Evolutionary conservation across 2,113 vertebrate species (phyloP).

Genomic region (Beaufortia kweichowensis): DNA sequence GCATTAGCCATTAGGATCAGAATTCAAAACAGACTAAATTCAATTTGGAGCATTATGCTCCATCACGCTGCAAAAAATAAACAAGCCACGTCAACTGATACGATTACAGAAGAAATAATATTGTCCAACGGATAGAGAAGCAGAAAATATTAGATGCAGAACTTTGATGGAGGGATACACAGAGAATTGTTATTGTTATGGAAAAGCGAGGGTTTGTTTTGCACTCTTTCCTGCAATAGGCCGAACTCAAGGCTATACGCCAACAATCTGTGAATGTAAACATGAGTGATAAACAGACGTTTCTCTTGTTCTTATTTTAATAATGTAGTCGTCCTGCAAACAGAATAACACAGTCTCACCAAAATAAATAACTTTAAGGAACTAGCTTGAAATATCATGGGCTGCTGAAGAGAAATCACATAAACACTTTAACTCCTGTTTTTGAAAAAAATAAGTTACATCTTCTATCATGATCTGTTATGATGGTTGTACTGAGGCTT

Average conservation of each 20-base stretch:
- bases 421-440: too few relatives aligned
- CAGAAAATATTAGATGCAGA: not conserved
- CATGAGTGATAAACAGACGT: conserved; percentile 51
- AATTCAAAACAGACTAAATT: conserved; percentile 17
- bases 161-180: conserved; percentile 7
- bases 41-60: conserved; percentile 6
- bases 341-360: not conserved
- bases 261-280: conserved; percentile 54
- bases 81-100: not conserved
- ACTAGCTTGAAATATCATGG: not conserved
- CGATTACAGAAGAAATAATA: conserved; percentile 1
- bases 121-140: not conserved
- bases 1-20: conserved; percentile 5
- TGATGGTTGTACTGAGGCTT: too few relatives aligned
- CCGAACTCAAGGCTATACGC: conserved; percentile 23
- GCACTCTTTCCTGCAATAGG: conserved; percentile 10
- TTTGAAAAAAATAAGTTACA: too few relatives aligned
- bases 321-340: not conserved
- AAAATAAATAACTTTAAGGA: too few relatives aligned
- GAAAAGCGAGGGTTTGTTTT: not conserved
- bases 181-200: not conserved
- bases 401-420: not conserved
- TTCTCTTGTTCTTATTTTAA: conserved; percentile 18
- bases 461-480: too few relatives aligned
- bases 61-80: conserved; percentile 17